Evolutionary conservation across 2,888 invertebrate genomes (phyloP).

Genomic region (Rhaphigaster nebulosa): DNA sequence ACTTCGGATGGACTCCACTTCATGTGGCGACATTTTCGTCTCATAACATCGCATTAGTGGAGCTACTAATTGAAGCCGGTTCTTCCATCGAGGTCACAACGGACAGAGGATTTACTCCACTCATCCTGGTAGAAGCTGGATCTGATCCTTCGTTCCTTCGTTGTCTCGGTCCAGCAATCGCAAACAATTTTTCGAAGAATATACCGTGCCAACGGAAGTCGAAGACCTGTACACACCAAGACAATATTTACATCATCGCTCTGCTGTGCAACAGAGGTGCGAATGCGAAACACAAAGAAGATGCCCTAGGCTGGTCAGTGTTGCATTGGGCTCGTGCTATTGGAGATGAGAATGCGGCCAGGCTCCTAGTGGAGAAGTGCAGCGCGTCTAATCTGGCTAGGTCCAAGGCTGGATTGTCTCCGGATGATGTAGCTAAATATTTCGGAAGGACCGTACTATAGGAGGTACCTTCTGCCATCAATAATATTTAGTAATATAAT

Average conservation of each 20-base stretch:
- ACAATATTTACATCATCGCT: not conserved
- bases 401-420: not conserved
- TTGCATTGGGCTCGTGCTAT: slow-evolving; percentile 31
- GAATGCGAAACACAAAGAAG: not conserved
- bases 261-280: not conserved
- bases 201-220: not conserved
- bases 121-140: not conserved
- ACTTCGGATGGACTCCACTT: slow-evolving; percentile 37
- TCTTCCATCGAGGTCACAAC: not conserved
- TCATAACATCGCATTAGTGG: not conserved
- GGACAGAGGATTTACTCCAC: slow-evolving; percentile 30
- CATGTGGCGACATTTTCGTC: slow-evolving; percentile 20
- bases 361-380: not conserved
- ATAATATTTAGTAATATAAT: not conserved
- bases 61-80: not conserved
- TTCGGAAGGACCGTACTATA: not conserved
- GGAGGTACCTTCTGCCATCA: not conserved
- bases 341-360: slow-evolving; percentile 24
- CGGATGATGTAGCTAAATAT: not conserved
- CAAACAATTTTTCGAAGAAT: not conserved
- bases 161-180: not conserved
- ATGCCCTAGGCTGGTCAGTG: slow-evolving; percentile 25
- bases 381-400: not conserved
- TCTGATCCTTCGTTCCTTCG: not conserved
- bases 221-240: not conserved